Evolutionary conservation across 2,113 vertebrate genomes (phyloP).

Genomic region (Microtus oregoni): DNA sequence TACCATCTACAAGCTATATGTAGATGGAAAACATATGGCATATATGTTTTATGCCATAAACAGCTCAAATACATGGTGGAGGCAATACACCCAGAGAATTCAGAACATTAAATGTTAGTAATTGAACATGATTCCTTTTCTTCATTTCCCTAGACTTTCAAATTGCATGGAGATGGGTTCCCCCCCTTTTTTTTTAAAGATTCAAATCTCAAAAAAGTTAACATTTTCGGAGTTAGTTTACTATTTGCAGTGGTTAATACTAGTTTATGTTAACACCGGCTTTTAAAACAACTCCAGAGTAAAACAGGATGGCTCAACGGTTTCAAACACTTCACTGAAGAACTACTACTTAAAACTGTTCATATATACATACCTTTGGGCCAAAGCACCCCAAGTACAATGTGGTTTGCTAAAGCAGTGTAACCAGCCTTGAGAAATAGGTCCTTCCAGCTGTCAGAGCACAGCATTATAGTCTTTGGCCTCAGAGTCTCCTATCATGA

Average conservation of each 20-base stretch:
- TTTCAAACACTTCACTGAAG: constrained; percentile 51
- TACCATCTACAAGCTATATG: not conserved
- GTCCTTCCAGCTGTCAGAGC: not conserved
- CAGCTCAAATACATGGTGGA: not conserved
- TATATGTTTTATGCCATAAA: not conserved
- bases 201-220: constrained; percentile 45
- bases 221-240: constrained; percentile 22
- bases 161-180: not conserved
- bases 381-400: constrained; percentile 27
- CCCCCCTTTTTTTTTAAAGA: not conserved
- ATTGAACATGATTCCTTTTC: constrained; percentile 35
- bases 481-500: not conserved
- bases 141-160: constrained; percentile 42
- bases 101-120: constrained; percentile 5
- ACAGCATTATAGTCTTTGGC: not conserved
- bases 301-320: not conserved
- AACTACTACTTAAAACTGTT: not conserved
- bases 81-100: constrained; percentile 48
- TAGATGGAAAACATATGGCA: too few relatives aligned
- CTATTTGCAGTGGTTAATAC: not conserved
- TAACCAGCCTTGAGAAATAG: not conserved
- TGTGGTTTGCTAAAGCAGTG: not conserved
- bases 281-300: constrained; percentile 53
- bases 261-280: constrained; percentile 36
- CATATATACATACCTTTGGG: not conserved